Evolutionary conservation across 2,888 invertebrate species (phyloP).

Genomic region (Adineta ricciae): DNA sequence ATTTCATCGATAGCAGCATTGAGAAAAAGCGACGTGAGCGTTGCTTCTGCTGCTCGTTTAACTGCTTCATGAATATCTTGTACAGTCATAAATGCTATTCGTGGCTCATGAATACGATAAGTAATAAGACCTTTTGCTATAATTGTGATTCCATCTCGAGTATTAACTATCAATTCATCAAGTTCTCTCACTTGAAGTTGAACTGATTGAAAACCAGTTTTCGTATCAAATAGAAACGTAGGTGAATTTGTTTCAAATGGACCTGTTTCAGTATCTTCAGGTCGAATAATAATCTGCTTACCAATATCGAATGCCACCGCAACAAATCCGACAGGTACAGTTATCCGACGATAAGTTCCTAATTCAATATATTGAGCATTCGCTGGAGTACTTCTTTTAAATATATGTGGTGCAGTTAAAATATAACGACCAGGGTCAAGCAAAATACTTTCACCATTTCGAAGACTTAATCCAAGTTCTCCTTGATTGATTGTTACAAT

Average conservation of each 20-base stretch:
- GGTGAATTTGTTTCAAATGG: neutral
- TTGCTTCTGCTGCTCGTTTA: slow-evolving; percentile 4
- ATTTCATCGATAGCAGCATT: slow-evolving; percentile 2
- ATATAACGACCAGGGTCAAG: neutral
- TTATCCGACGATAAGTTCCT: neutral
- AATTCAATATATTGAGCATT: neutral
- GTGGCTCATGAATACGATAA: neutral
- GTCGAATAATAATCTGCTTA: slow-evolving; percentile 2
- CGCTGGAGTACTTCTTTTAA: neutral
- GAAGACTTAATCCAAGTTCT: neutral
- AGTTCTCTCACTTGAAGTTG: slow-evolving; percentile 2
- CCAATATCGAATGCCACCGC: neutral
- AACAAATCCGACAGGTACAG: neutral
- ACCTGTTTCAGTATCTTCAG: neutral
- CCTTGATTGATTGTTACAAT: neutral
- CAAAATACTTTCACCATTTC: neutral
- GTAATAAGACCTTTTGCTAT: neutral
- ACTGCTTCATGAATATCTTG: slow-evolving; percentile 18
- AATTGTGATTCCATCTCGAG: neutral
- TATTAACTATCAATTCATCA: neutral
- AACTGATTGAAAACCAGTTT: neutral
- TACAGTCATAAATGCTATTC: neutral
- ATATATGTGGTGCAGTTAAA: neutral
- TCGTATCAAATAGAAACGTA: neutral
- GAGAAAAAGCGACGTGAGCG: neutral